Evolutionary conservation across 2,888 invertebrate genomes (phyloP).

Genomic region (Malthinus seriepunctatus): DNA sequence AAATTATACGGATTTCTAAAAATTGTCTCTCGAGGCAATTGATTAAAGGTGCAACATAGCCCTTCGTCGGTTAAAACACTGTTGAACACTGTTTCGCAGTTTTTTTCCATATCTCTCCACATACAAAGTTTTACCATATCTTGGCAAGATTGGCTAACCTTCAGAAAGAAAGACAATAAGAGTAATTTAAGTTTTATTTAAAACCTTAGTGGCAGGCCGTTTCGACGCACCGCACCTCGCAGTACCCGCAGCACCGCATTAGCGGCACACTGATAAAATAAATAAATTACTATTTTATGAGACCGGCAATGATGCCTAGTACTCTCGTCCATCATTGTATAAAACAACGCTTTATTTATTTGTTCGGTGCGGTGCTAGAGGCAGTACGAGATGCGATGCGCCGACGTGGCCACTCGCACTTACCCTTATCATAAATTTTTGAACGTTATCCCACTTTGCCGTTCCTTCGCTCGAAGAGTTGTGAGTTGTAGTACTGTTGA

Average conservation of each 20-base stretch:
- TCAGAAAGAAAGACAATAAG: not conserved
- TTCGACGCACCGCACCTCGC: too few species aligned
- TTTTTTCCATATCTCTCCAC: constrained; percentile 65
- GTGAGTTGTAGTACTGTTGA: constrained; percentile 35
- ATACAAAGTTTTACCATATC: constrained; percentile 74
- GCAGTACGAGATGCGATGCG: too few species aligned
- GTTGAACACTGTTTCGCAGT: constrained; percentile 73
- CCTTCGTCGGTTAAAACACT: constrained; percentile 83
- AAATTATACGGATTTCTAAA: constrained; percentile 22
- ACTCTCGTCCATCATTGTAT: too few species aligned
- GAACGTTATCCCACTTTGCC: constrained; percentile 52
- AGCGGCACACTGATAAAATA: too few species aligned
- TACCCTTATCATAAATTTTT: constrained; percentile 55
- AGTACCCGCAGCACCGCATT: too few species aligned
- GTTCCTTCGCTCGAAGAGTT: constrained; percentile 27
- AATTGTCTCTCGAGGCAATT: constrained; percentile 59
- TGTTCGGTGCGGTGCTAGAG: too few species aligned
- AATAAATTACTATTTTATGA: too few species aligned
- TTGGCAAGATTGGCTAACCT: constrained; percentile 35
- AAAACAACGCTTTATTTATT: too few species aligned
- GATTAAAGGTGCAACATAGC: constrained; percentile 83
- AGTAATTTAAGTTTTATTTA: constrained; percentile 1
- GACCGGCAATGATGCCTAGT: too few species aligned
- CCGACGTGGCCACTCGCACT: too few species aligned
- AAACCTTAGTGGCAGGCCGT: too few species aligned